Evolutionary conservation across 2,797 vertebrate genomes (phyloP).

Genomic region (Oreochromis grahami): DNA sequence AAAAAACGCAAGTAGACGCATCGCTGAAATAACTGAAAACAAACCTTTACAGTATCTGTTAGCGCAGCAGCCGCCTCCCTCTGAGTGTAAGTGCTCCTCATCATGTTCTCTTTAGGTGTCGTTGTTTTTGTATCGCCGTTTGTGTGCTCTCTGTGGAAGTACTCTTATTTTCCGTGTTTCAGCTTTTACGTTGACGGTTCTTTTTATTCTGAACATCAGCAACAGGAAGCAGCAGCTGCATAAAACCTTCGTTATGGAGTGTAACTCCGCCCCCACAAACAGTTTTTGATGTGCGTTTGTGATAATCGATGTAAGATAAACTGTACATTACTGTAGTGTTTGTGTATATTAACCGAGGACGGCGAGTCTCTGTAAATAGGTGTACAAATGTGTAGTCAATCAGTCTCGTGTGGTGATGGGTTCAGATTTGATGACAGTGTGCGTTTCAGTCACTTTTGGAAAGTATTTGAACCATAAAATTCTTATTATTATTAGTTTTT

Average conservation of each 20-base stretch:
- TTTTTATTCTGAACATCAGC: constrained; percentile 12
- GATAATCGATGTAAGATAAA: constrained; percentile 43
- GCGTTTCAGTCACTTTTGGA: not conserved
- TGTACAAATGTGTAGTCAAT: not conserved
- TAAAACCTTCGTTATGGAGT: constrained; percentile 32
- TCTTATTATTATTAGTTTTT: not conserved
- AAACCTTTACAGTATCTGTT: not conserved
- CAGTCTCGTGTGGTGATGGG: not conserved
- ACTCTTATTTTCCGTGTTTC: not conserved
- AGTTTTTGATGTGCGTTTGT: constrained; percentile 7
- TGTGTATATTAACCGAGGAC: not conserved
- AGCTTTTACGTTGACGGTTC: not conserved
- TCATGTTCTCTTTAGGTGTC: constrained; percentile 20
- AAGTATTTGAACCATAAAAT: not conserved
- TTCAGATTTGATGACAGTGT: not conserved
- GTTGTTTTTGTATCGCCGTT: constrained; percentile 19
- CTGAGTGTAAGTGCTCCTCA: not conserved
- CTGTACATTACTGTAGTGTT: constrained; percentile 43
- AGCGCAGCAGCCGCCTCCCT: not conserved
- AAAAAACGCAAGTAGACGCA: not conserved
- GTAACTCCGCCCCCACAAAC: not conserved
- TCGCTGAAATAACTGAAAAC: not conserved
- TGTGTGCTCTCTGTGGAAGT: not conserved
- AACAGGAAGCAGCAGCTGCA: constrained; percentile 7
- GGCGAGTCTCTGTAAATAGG: constrained; percentile 12